phyloP scores from a whole-genome alignment of 2,797 vertebrate genomes.

The Thaleichthys pacificus region DNA sequence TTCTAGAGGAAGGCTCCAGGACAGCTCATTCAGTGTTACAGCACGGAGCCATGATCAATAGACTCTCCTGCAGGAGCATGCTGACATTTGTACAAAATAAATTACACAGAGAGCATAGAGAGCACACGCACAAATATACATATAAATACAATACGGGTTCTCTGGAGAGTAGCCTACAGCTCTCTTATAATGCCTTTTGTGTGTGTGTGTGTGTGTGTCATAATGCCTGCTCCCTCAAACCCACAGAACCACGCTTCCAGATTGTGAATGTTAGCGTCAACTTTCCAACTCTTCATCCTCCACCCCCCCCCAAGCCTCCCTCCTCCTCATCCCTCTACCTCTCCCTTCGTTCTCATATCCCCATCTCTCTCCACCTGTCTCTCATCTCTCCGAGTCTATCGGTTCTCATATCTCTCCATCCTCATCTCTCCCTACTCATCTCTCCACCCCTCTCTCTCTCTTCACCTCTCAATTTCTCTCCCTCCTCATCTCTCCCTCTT shows the following conservation, averaged over 20 bases:
- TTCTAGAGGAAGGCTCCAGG: background rate
- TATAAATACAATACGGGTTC: background rate
- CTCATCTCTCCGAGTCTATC: background rate
- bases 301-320: background rate
- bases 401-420: constrained; percentile 1
- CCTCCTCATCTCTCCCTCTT: background rate
- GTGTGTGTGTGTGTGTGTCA: constrained; percentile 16
- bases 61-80: constrained; percentile 49
- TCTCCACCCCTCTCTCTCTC: constrained; percentile 5
- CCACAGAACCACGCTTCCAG: too few species aligned
- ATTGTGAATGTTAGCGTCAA: too few species aligned
- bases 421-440: background rate
- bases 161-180: constrained; percentile 11
- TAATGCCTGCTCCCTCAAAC: constrained; percentile 25
- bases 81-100: constrained; percentile 57
- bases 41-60: constrained; percentile 42
- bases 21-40: background rate
- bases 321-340: background rate
- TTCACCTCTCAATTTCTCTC: constrained; percentile 15
- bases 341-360: background rate
- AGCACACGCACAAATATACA: constrained; percentile 9
- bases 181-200: constrained; percentile 19
- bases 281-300: too few species aligned
- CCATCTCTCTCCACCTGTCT: background rate
- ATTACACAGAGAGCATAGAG: constrained; percentile 20